Evolutionary conservation across 1,140 invertebrate genomes (phyloP), one percentile per base, ranked within the genome.

Genomic region (Drosophila insularis): DNA sequence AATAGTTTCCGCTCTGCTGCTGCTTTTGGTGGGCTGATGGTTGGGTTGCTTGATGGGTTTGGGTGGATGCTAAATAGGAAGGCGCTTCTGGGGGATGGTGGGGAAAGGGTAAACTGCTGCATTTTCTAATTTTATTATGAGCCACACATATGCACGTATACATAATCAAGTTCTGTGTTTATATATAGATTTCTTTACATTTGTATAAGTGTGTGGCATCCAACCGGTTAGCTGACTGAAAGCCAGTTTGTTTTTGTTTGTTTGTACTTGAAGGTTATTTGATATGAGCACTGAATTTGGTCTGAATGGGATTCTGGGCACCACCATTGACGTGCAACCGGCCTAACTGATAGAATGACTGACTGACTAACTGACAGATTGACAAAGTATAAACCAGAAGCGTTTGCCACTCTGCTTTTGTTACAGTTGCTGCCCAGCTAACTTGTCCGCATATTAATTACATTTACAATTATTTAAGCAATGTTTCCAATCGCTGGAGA

Each of bases 241-340:
- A 74, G 68, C 31, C 63, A 68, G 53, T 71, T 62, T 58, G 21
- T 68, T 62, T 74, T 56, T 65, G 74, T 80, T 74, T 75, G 74
- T 62, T 76, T 64, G 65, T 63, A 68, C 81, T 81, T 78, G 82
- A 86, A 87, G 82, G 84, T 82, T 86, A 86, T 65, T 89, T 80
- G 76, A 86, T 86, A 82, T 71, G 67, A 71, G 61, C 61, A 68
- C 61, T 64, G 40, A 56, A 62, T 67, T 40, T 4, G 56, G 60
- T 61, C 23, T 61, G 46, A 66, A 60, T 60, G 46, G 55, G 55
- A 58, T 58, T 35, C 55, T 58, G 55, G 55, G 55, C 43, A 21
- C 43, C 17, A 50, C 35, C 53, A 70, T 70, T 70, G 68, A 70
- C 68, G 54, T 70, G 61, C 61, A 59, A 64, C 43, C 43, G 43